Base-by-base conservation (phyloP, 2,888 invertebrate species). In the Lepidochitona cinerea region DNA sequence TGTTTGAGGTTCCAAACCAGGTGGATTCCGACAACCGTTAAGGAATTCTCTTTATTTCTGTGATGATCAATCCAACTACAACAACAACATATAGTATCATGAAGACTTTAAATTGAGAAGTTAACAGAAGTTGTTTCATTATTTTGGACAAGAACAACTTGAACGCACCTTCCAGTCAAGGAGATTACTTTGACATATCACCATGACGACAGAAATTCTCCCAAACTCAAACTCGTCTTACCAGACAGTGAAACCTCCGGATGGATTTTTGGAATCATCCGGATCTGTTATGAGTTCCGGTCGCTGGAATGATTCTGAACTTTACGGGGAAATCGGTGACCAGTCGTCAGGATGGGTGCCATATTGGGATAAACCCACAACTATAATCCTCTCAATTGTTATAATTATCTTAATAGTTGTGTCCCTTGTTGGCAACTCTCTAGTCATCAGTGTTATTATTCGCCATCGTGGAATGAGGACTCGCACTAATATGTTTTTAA, bases 401-500 rank as follows among this genome's bases (percentile, higher is more conserved):
- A 75, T 91, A 72, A 76, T 86, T 5, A 73, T 90, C 32, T 86
- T 90, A 33, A 91, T 91, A 82, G 71, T 89, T 2, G 80, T 88
- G 52, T 86, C 90, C 1, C 78, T 91, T 7, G 80, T 88, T 37
- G 92, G 92, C 29, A 92, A 92, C 79, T 74, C 89, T 6, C 87
- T 92, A 88, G 91, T 92, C 18, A 89, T 92, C 23, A 75, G 88
- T 7, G 91, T 91, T 26, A 89, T 92, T 14, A 79, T 85, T 18
- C 81, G 89, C 2, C 90, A 91, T 81, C 81, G 89, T 36, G 90
- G 90, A 7, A 92, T 92, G 91, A 85, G 90, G 65, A 92, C 91
- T 1, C 82, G 92, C 26, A 92, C 92, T 32, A 92, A 92, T 79
- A 86, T 92, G 81, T 90, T 92, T 75, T 86, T 92, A 49, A 89